phyloP scores from a whole-genome alignment of 2,113 vertebrate species.

The Lichenostomus cassidix region DNA sequence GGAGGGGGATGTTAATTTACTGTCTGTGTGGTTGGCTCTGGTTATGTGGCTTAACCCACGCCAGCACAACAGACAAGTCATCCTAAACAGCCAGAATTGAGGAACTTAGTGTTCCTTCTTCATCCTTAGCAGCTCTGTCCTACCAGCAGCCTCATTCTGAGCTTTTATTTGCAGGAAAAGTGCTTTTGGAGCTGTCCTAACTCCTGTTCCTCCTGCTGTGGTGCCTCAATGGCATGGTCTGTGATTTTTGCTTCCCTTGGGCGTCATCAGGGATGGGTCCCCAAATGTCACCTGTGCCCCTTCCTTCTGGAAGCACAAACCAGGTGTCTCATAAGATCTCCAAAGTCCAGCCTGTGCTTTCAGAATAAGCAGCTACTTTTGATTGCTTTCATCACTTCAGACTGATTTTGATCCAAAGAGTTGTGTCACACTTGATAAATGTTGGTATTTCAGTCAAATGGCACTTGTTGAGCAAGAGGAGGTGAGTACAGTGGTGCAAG shows the following conservation, averaged over 20 bases:
- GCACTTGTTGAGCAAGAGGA: background rate
- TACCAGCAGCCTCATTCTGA: background rate
- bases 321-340: background rate
- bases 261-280: background rate
- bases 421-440: background rate
- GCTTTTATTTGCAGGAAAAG: background rate
- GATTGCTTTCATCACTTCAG: background rate
- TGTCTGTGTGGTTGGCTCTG: background rate
- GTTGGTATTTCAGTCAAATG: background rate
- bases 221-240: rapidly evolving
- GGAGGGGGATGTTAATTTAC: background rate
- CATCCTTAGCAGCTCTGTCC: background rate
- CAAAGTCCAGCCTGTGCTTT: background rate
- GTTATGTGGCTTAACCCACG: background rate
- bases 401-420: background rate
- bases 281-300: background rate
- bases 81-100: background rate
- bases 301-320: background rate
- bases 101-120: background rate
- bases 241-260: background rate
- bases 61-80: background rate
- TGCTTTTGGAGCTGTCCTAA: background rate
- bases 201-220: background rate
- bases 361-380: background rate
- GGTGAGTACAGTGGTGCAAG: background rate